A percentile compares a stretch with the other conserved stretches of the same genome.
Conservation (phyloP, 2,888 invertebrate species). For the Argyresthia albistria region DNA sequence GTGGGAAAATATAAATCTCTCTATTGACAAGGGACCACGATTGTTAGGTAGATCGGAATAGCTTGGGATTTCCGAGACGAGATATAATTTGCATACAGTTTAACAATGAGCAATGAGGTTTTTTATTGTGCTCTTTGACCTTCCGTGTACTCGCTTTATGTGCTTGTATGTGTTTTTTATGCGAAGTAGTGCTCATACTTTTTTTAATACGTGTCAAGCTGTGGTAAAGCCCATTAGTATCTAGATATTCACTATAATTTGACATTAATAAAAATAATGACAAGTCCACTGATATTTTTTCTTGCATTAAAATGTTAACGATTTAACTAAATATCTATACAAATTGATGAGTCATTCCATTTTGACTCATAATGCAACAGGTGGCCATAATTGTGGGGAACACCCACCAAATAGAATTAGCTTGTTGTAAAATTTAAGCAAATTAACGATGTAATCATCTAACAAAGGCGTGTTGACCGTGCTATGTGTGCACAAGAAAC, state of each 20-base stretch:
- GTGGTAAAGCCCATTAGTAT: too few relatives aligned
- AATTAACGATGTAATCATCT: too few relatives aligned
- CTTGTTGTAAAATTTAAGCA: too few relatives aligned
- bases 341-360: background rate
- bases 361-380: background rate
- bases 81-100: constrained; percentile 4
- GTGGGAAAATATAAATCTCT: constrained; percentile 57
- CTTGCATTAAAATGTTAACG: too few relatives aligned
- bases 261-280: too few relatives aligned
- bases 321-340: too few relatives aligned
- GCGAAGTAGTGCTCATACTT: background rate
- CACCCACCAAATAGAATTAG: too few relatives aligned
- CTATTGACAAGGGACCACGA: constrained; percentile 36
- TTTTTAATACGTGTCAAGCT: background rate
- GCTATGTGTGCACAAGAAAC: too few relatives aligned
- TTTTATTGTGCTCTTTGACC: background rate
- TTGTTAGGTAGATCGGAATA: constrained; percentile 29
- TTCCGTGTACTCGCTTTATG: background rate
- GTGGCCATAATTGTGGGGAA: background rate
- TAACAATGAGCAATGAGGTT: constrained; percentile 11
- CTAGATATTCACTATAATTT: too few relatives aligned
- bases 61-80: constrained; percentile 29
- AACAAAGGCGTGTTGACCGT: too few relatives aligned
- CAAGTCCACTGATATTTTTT: too few relatives aligned
- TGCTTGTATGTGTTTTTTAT: background rate